Base-by-base conservation (phyloP, 2,888 invertebrate genomes). In the Lumbricus terrestris region DNA sequence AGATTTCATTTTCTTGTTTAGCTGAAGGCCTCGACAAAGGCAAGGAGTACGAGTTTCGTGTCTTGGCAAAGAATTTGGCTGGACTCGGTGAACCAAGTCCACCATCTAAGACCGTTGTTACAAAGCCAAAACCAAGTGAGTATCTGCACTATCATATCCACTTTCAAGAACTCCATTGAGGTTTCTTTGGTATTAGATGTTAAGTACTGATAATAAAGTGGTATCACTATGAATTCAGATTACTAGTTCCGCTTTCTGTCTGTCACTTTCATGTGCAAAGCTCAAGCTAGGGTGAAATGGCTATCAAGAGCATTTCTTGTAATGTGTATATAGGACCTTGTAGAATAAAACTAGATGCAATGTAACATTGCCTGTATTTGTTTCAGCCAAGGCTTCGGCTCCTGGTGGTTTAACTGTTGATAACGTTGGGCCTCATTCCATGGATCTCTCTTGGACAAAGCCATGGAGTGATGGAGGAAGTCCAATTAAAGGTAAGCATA, bases 1-100 rank as follows among this genome's bases (percentile, higher is more conserved):
- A 33, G 23, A 47, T 88, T 88, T n/a, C 69, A 37, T 85, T 85
- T 85, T 33, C 6, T 35, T 85, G 35, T 35, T 35, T 93, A 94
- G 96, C 96, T 91, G 94, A 94, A 83, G 95, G 95, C n/a, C 93
- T 96, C 54, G 96, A 97, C 20, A 97, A 97, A 90, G 98, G 98
- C 8, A 97, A 97, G 94, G 98, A 98, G 94, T 99, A 99, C 95
- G 99, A 99, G 95, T 99, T 99, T 96, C 96, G 99, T 89, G 94
- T 95, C 1, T 90, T 93, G 90, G 99, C 99, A 0, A 99, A 99
- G 96, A 99, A 99, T 95, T 97, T 97, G 0, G 99, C 99, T 83
- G 99, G 99, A 33, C 97, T 97, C 95, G 97, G 98, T 95, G 98
- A 98, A 94, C 98, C 99, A 92, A 98, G 98, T 85, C 96, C 96